Percentiles rank a stretch among this genome's conserved stretches.
These are phyloP conservation scores for Acrobasis consociella DNA, from an alignment of 2,888 invertebrate genomes.

Conservation along the genomic window DNA sequence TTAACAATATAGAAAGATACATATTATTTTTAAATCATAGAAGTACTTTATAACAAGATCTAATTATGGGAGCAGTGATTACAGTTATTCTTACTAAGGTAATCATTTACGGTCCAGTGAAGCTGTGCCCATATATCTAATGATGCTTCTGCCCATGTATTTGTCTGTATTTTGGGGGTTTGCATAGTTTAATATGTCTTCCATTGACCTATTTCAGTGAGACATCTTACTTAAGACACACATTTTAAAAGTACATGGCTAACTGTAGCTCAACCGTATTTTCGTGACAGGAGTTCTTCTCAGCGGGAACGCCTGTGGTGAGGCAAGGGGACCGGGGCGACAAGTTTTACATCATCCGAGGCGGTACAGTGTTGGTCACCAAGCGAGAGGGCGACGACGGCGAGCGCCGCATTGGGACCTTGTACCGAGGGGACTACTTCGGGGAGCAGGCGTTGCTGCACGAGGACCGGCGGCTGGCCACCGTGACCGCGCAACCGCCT, in stretches of 20 bases:
- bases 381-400: constrained; percentile 83
- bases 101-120: too few relatives aligned
- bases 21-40: too few relatives aligned
- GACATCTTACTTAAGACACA: too few relatives aligned
- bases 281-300: constrained; percentile 87
- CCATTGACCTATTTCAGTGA: too few relatives aligned
- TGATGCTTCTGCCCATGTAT: too few relatives aligned
- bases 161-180: too few relatives aligned
- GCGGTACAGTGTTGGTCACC: constrained; percentile 89
- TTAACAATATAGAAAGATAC: too few relatives aligned
- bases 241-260: not conserved
- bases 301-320: constrained; percentile 89
- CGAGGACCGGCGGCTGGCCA: constrained; percentile 94
- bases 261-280: not conserved
- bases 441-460: constrained; percentile 94
- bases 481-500: constrained; percentile 92
- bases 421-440: constrained; percentile 92
- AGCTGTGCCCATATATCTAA: too few relatives aligned
- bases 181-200: too few relatives aligned
- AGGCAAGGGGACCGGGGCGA: constrained; percentile 94
- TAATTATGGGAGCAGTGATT: too few relatives aligned
- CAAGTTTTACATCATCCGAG: constrained; percentile 95
- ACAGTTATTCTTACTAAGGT: too few relatives aligned
- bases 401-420: constrained; percentile 86
- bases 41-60: too few relatives aligned